phyloP scores from a whole-genome alignment of 2,797 vertebrate species.

The Leptodactylus fallax region DNA sequence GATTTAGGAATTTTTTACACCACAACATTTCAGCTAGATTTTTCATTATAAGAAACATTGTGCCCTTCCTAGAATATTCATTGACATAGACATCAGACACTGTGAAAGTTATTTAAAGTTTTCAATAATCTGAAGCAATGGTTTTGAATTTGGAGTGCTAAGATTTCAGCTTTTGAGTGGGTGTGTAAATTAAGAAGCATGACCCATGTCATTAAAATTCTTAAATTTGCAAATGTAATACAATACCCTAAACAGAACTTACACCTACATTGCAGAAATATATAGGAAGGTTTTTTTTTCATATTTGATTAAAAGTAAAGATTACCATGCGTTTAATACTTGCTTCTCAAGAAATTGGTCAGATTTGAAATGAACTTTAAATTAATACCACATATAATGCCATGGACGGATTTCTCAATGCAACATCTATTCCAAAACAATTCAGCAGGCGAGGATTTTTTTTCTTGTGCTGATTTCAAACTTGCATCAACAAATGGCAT shows the following conservation, averaged over 20 bases:
- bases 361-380: too few relatives aligned
- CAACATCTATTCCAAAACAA: too few relatives aligned
- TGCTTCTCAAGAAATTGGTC: too few relatives aligned
- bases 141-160: background rate
- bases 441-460: too few relatives aligned
- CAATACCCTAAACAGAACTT: background rate
- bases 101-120: background rate
- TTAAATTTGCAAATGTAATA: background rate
- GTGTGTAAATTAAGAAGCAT: background rate
- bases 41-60: background rate
- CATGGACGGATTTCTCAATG: too few relatives aligned
- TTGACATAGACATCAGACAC: background rate
- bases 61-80: background rate
- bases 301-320: too few relatives aligned
- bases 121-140: background rate
- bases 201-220: background rate
- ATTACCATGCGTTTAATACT: too few relatives aligned
- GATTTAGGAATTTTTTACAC: background rate
- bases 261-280: background rate
- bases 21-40: background rate
- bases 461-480: too few relatives aligned
- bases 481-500: too few relatives aligned
- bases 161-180: background rate
- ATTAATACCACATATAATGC: too few relatives aligned
- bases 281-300: too few relatives aligned